Percentiles rank a stretch among this genome's conserved stretches.
Evolutionary conservation across 2,113 vertebrate species (phyloP).

Genomic region (Centropristis striata): DNA sequence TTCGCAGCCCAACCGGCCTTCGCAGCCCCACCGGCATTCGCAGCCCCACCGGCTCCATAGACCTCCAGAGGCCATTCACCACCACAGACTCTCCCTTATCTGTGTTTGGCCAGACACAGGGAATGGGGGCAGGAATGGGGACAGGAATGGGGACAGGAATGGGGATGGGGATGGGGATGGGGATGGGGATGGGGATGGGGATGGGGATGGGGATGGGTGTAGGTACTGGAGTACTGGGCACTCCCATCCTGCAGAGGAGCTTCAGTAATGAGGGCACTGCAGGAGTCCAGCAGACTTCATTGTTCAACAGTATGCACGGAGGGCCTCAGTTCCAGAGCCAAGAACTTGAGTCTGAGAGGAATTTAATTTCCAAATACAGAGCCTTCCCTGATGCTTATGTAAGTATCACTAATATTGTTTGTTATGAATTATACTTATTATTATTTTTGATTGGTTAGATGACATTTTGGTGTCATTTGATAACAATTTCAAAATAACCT

Average conservation of each 20-base stretch:
- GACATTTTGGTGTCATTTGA: too few species aligned
- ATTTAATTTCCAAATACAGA: conserved; percentile 60
- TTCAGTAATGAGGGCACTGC: conserved; percentile 50
- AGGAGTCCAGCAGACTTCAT: conserved; percentile 41
- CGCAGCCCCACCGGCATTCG: conserved; percentile 59
- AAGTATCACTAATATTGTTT: conserved; percentile 70
- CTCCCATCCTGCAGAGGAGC: conserved; percentile 74
- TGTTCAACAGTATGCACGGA: conserved; percentile 46
- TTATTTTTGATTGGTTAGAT: background rate
- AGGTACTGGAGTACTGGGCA: background rate
- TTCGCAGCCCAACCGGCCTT: conserved; percentile 50
- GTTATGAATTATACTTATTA: background rate
- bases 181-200: conserved; percentile 27
- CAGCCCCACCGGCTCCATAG: conserved; percentile 56
- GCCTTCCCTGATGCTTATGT: conserved; percentile 86
- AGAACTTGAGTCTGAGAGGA: conserved; percentile 54
- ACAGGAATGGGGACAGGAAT: too few species aligned
- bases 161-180: conserved; percentile 37
- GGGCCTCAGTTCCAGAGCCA: conserved; percentile 56
- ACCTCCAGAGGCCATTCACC: conserved; percentile 50
- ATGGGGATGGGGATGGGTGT: conserved; percentile 29
- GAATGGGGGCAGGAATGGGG: too few species aligned
- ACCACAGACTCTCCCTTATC: conserved; percentile 47
- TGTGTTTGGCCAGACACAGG: conserved; percentile 39
- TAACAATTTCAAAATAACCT: too few species aligned